phyloP scores from a whole-genome alignment of 2,888 invertebrate species.

The Chalcosyrphus nemorum region DNA sequence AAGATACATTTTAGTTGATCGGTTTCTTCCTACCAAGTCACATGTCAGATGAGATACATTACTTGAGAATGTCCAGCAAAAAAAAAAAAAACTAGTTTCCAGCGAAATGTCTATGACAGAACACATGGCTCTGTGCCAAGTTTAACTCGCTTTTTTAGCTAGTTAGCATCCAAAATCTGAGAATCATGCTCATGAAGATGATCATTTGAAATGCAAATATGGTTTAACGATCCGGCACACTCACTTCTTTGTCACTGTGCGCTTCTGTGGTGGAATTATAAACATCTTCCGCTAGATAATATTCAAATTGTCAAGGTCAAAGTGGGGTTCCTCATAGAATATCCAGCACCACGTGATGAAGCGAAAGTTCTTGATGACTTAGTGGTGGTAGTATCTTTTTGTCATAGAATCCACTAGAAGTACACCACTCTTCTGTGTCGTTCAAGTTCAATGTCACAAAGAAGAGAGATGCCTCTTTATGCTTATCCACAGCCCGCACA shows the following conservation, averaged over 20 bases:
- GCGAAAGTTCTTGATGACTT: background rate
- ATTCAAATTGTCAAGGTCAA: slow-evolving; percentile 9
- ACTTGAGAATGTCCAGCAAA: too few species aligned
- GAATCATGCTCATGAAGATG: slow-evolving; percentile 11
- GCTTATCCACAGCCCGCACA: background rate
- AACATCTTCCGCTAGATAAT: background rate
- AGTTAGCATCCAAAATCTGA: slow-evolving; percentile 23
- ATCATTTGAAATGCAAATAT: slow-evolving; percentile 50
- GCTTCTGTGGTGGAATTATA: background rate
- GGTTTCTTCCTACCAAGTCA: background rate
- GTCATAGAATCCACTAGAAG: slow-evolving; percentile 3
- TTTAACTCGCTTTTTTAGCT: slow-evolving; percentile 16
- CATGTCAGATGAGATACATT: background rate
- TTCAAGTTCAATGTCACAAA: slow-evolving; percentile 52
- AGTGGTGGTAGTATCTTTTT: background rate
- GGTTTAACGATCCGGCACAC: slow-evolving; percentile 17
- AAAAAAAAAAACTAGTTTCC: background rate
- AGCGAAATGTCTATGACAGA: background rate
- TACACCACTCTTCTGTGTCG: slow-evolving; percentile 8
- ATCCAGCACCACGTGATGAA: background rate
- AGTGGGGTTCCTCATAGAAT: background rate
- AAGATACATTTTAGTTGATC: background rate
- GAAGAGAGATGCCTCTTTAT: background rate
- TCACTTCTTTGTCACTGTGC: slow-evolving; percentile 16
- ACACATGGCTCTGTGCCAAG: background rate